Conservation (phyloP, 1,140 invertebrate genomes). For the Lepidurus packardi region DNA sequence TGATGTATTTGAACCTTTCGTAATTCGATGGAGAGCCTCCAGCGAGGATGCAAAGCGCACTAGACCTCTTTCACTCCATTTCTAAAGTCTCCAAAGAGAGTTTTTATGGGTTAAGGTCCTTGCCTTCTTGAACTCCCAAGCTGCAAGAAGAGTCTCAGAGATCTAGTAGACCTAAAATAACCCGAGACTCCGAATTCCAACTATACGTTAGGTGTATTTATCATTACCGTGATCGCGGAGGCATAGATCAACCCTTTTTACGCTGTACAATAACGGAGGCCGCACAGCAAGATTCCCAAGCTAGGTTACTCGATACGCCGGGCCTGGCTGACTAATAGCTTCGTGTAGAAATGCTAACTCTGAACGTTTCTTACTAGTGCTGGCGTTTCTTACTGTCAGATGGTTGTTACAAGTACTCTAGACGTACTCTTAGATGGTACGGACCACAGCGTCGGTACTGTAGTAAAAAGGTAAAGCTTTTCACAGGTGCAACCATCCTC, state of each 20-base stretch:
- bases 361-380: neutral
- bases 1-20: too few species aligned
- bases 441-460: neutral
- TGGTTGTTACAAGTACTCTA: neutral
- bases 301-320: slow-evolving; percentile 20
- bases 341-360: neutral
- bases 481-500: neutral
- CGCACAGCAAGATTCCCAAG: neutral
- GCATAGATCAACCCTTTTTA: neutral
- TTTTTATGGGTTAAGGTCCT: too few species aligned
- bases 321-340: neutral
- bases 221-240: neutral
- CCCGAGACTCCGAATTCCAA: neutral
- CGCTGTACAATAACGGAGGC: neutral
- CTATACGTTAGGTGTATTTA: neutral
- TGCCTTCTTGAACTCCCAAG: too few species aligned
- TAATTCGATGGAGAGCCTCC: too few species aligned
- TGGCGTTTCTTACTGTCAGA: neutral
- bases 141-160: too few species aligned
- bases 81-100: too few species aligned
- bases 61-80: too few species aligned
- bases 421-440: neutral
- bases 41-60: too few species aligned
- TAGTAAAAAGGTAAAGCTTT: neutral
- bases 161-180: too few species aligned